A percentile compares a stretch with the other conserved stretches of the same genome.
Evolutionary conservation across 2,888 invertebrate genomes (phyloP).

Genomic region (Nephrotoma flavescens): DNA sequence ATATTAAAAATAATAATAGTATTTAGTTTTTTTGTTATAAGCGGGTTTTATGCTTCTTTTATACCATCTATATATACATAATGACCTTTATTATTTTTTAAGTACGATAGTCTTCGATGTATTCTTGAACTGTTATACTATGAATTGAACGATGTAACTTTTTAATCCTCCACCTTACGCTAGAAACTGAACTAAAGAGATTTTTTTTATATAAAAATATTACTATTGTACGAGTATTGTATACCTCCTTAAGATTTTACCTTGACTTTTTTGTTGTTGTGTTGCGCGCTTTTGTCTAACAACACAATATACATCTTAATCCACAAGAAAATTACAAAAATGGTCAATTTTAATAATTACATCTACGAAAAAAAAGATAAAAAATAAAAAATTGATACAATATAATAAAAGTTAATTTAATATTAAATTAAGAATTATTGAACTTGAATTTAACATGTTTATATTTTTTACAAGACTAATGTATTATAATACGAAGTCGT

Average conservation of each 20-base stretch:
- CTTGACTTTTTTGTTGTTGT: neutral
- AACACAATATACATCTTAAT: neutral
- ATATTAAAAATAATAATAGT: neutral
- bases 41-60: neutral
- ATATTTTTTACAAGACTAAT: neutral
- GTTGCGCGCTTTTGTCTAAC: neutral
- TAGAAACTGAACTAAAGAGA: neutral
- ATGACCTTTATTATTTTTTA: neutral
- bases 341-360: neutral
- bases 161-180: neutral
- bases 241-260: neutral
- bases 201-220: neutral
- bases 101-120: neutral
- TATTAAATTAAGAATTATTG: neutral
- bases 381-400: neutral
- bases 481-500: neutral
- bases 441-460: neutral
- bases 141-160: neutral
- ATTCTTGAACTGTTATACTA: neutral
- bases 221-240: neutral
- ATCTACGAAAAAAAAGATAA: neutral
- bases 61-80: neutral
- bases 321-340: neutral
- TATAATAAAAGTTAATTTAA: neutral
- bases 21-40: neutral